A percentile compares a stretch with the other conserved stretches of the same genome.
These are phyloP conservation scores for Nasonovia ribisnigri DNA, from an alignment of 2,888 invertebrate species.

Conservation along the genomic window DNA sequence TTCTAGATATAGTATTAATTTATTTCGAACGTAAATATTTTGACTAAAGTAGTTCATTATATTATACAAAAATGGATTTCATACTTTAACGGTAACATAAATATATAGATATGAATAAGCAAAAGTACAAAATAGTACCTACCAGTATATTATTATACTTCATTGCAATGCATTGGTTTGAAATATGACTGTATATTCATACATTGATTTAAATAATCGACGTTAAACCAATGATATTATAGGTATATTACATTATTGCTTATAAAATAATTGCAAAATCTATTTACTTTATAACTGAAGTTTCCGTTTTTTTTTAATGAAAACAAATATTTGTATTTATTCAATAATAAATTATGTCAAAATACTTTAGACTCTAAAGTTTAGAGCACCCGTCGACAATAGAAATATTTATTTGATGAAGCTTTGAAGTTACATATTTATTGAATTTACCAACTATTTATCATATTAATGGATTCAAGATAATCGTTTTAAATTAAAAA, in stretches of 20 bases:
- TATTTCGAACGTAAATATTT: too few relatives aligned
- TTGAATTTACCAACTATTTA: not conserved
- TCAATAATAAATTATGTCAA: not conserved
- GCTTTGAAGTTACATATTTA: not conserved
- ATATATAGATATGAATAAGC: not conserved
- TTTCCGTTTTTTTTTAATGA: not conserved
- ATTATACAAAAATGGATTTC: too few relatives aligned
- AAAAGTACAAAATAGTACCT: not conserved
- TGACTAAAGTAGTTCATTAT: too few relatives aligned
- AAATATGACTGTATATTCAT: not conserved
- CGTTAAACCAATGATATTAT: not conserved
- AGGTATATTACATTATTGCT: not conserved
- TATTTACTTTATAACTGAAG: not conserved
- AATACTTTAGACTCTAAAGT: too few relatives aligned
- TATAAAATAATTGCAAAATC: not conserved
- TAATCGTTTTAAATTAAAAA: not conserved
- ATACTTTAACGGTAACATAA: too few relatives aligned
- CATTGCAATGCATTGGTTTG: not conserved
- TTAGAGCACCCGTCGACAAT: not conserved
- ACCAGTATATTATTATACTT: not conserved
- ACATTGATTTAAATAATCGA: not conserved
- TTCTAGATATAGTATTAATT: too few relatives aligned
- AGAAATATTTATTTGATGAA: not conserved
- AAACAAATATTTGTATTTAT: not conserved
- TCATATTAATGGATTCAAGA: not conserved